Conservation (phyloP, 2,797 vertebrate species). For the Buphagus erythrorhynchus region DNA sequence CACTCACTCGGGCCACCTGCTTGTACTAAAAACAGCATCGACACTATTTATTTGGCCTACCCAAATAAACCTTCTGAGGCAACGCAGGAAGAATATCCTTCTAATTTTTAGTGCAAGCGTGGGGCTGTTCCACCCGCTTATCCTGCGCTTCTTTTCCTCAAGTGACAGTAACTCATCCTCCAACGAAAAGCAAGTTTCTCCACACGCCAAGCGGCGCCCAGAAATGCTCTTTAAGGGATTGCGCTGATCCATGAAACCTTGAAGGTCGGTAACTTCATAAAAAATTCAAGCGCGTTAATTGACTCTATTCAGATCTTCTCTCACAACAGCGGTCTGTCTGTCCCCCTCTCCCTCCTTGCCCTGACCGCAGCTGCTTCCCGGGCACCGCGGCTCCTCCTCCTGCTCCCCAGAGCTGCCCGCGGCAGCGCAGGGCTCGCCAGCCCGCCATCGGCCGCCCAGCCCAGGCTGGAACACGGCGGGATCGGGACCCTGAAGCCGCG, state of each 20-base stretch:
- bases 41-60: background rate
- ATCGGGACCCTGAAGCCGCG: rapidly evolving
- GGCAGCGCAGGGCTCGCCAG: background rate
- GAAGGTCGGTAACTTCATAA: background rate
- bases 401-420: background rate
- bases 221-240: background rate
- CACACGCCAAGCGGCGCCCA: rapidly evolving
- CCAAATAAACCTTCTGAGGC: background rate
- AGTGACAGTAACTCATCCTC: background rate
- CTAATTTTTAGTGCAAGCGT: background rate
- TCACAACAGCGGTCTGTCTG: background rate
- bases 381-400: background rate
- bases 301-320: background rate
- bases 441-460: background rate
- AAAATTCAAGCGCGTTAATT: background rate
- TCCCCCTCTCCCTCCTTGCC: background rate
- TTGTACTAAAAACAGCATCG: background rate
- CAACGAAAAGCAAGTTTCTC: background rate
- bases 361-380: background rate
- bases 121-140: background rate
- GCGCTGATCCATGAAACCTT: background rate
- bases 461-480: rapidly evolving
- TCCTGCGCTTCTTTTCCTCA: background rate
- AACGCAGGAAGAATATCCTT: rapidly evolving
- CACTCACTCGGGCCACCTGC: background rate